Conservation (phyloP, 2,888 invertebrate species). For the Eilema griseolum region DNA sequence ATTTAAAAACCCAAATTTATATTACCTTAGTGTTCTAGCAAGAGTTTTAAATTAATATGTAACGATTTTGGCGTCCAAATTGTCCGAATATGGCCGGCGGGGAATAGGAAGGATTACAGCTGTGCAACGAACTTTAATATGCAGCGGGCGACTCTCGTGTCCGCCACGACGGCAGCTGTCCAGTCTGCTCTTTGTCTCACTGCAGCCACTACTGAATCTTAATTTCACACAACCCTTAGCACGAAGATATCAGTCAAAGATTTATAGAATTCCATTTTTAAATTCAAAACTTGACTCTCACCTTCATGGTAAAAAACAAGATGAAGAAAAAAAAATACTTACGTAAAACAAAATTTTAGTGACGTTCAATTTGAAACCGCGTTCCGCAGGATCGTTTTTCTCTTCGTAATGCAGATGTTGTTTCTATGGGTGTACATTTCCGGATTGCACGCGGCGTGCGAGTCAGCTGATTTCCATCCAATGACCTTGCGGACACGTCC, state of each 20-base stretch:
- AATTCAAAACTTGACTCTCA: constrained; percentile 40
- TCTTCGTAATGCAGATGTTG: constrained; percentile 49
- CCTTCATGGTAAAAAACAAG: constrained; percentile 27
- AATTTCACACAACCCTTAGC: constrained; percentile 47
- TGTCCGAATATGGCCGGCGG: constrained; percentile 55
- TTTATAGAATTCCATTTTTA: constrained; percentile 30
- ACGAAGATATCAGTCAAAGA: constrained; percentile 35
- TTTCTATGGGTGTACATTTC: constrained; percentile 68
- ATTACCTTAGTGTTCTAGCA: constrained; percentile 19
- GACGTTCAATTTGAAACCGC: constrained; percentile 47
- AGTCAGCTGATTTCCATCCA: constrained; percentile 82
- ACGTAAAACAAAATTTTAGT: constrained; percentile 58
- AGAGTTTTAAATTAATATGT: constrained; percentile 42
- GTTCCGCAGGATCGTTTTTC: constrained; percentile 51
- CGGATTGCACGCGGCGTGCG: constrained; percentile 73
- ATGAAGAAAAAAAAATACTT: constrained; percentile 57
- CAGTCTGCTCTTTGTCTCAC: constrained; percentile 57
- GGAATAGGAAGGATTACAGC: constrained; percentile 67
- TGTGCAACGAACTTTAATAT: constrained; percentile 74
- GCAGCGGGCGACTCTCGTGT: constrained; percentile 66
- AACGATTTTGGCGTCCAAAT: constrained; percentile 49
- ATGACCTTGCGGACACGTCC: constrained; percentile 78
- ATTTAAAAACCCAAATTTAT: constrained; percentile 38
- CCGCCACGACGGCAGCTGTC: constrained; percentile 68
- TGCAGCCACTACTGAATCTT: constrained; percentile 48